Evolutionary conservation across 2,888 invertebrate species (phyloP), one percentile per base, ranked within the genome.

Genomic region (Caenorhabditis sp.): DNA sequence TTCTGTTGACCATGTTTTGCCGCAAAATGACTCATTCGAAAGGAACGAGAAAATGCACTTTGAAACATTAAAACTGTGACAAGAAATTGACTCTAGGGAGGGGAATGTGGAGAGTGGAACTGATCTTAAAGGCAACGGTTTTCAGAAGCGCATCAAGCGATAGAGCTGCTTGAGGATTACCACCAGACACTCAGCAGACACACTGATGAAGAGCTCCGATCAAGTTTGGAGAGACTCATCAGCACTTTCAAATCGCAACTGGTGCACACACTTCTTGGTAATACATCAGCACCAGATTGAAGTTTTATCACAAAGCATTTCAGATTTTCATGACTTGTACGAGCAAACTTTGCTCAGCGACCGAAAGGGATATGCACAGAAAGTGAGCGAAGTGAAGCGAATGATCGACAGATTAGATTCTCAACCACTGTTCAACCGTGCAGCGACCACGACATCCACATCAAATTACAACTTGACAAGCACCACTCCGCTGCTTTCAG

Each of bases 261-360:
- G 85, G 99, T 99, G 94, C 97, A 98, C 93, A 98, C 98, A 87
- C 94, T 99, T 89, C 94, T 99, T 93, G 98, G 98, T 98, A 94
- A 71, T 74, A 24, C 20, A 53, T 15, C 22, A 28, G 18, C 26
- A n/a, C 4, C 24, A 26, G n/a, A 61, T 64, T 13, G 26, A 6
- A 8, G 1, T 6, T 24, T 8, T 26, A 32, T 32, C 32, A 9
- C 32, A 4, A 32, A 32, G 1, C 8, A 44, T 85, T 90, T 22
- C 90, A 93, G 98, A 98, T 94, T 97, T 98, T 92, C 98, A 98
- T 94, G 98, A 98, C 93, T 98, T 98, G 93, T 98, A 98, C 94
- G 98, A 98, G 94, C 94, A 96, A 92, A 98, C 98, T 74, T 94
- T 98, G 87, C 94, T 98, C 92, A 97, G 98, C 94, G 97, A 97